Evolutionary conservation across 2,888 invertebrate genomes (phyloP), one percentile per base, ranked within the genome.

Genomic region (Erynnis tages): DNA sequence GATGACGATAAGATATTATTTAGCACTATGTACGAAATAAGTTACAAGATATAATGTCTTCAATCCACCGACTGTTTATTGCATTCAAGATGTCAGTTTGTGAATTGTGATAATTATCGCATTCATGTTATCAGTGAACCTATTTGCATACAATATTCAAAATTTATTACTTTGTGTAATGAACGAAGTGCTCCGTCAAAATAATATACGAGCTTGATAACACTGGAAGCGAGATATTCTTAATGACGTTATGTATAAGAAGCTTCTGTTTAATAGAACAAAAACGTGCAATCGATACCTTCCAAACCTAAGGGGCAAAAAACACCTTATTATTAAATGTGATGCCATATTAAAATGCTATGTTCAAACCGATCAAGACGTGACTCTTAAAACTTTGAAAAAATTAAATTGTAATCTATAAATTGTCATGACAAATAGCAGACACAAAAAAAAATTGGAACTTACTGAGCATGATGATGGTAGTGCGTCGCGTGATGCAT

Each of bases 401-500:
- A 2, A n/a, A 25, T 25, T 29, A 1, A 29, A n/a, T 29, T 1
- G 10, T 29, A 10, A 5, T 10, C 1, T n/a, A 32, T 14, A 13
- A n/a, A n/a, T n/a, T n/a, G n/a, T 13, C 6, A 11, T 4, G 49
- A 53, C 46, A 38, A 41, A 40, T 14, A 21, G 40, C 25, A n/a
- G n/a, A n/a, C n/a, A n/a, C 48, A 49, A 52, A 53, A 44, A 43
- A 43, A 35, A 46, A 27, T 49, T 45, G 23, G 2, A 43, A 87
- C 89, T 87, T 70, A 89, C 89, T 89, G 89, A 23, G 89, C 89
- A 70, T 90, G 89, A 59, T 89, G 88, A 60, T 90, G 88, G 57
- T 86, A 88, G 63, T 89, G 91, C 60, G 84, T 90, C 58, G 84
- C 91, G 88, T 79, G 92, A 78, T 91, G 88, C 91, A 91, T 87